Base-by-base conservation (phyloP, 2,888 invertebrate species). In the Phrixothrix hirtus region DNA sequence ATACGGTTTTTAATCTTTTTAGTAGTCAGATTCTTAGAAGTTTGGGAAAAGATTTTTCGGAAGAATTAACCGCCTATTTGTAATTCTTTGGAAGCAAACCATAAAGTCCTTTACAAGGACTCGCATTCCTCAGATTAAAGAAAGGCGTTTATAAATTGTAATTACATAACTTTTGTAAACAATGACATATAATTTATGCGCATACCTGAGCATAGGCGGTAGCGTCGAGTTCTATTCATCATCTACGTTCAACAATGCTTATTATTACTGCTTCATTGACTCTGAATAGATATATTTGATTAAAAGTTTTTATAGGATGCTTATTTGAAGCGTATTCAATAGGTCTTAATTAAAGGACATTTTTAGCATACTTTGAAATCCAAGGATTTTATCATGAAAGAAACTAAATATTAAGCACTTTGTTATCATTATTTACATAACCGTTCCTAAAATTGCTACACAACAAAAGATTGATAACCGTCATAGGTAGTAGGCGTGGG, bases 401-500 rank as follows among this genome's bases (percentile, higher is more conserved):
- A n/a, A n/a, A n/a, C n/a, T n/a, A n/a, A n/a, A n/a, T n/a, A n/a
- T n/a, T n/a, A n/a, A n/a, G n/a, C n/a, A n/a, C n/a, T n/a, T n/a
- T n/a, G n/a, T n/a, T n/a, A n/a, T n/a, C n/a, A n/a, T n/a, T n/a
- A n/a, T n/a, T 36, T 21, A 36, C 35, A 21, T 17, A n/a, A 38
- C 26, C 26, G 39, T 34, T 35, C 32, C 44, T 39, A 51, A 51
- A 51, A 39, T 37, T 45, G 51, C 51, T 46, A 34, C 17, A 12
- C 39, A 45, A 47, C 42, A 36, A 48, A 36, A 42, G 17, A 53
- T 25, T 44, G 54, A 54, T 48, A 54, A 54, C 47, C 26, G 44
- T 48, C 55, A 47, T 39, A 32, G 49, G 52, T 37, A 65, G 69
- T 67, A 66, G 72, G 73, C 72, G 73, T 70, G 70, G 70, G 69